Conservation (phyloP, 2,113 vertebrate species). For the Procavia capensis region DNA sequence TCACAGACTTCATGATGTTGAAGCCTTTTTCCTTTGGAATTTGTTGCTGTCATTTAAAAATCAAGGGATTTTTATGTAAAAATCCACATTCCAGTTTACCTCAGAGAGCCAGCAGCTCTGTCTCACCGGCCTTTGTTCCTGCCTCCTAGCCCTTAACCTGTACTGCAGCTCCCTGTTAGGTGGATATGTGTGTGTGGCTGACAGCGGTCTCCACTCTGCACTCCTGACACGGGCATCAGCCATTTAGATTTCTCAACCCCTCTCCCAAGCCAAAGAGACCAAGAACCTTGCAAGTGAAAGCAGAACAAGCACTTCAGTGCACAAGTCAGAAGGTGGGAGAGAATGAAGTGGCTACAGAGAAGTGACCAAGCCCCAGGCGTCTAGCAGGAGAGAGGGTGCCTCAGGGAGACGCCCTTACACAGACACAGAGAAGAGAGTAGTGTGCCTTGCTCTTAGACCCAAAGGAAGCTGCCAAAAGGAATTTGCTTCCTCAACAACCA, state of each 20-base stretch:
- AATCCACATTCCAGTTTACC: neutral
- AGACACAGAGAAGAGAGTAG: neutral
- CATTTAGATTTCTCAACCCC: neutral
- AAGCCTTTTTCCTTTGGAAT: neutral
- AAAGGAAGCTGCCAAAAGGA: neutral
- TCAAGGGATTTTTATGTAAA: neutral
- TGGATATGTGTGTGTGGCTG: too few relatives aligned
- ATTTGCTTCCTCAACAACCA: neutral
- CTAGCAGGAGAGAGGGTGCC: neutral
- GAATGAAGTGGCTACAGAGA: neutral
- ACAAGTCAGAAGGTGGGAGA: neutral
- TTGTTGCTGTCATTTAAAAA: neutral
- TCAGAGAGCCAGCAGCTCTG: neutral
- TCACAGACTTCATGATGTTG: neutral
- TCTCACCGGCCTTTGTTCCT: neutral
- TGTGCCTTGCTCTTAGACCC: neutral
- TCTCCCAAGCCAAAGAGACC: neutral
- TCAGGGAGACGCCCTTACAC: neutral
- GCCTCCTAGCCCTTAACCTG: too few relatives aligned
- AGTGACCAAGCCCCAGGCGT: neutral
- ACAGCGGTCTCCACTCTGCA: rapidly evolving
- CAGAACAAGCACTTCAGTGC: neutral
- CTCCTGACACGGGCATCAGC: too few relatives aligned
- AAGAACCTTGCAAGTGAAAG: neutral
- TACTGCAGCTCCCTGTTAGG: neutral